Conservation (phyloP, 2,888 invertebrate genomes). For the Atrina japonica region DNA sequence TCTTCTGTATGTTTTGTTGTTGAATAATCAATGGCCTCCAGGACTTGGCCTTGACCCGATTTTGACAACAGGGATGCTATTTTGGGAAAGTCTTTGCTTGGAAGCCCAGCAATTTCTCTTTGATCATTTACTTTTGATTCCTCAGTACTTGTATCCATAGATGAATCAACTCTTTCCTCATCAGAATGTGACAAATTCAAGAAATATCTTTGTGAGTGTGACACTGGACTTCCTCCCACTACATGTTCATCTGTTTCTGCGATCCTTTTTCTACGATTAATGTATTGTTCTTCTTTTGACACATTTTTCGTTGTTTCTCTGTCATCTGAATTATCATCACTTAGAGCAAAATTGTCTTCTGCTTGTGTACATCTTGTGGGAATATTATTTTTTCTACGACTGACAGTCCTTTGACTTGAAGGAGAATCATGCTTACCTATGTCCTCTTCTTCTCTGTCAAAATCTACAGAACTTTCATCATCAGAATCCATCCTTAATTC, state of each 20-base stretch:
- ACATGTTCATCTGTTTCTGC: conserved; percentile 19
- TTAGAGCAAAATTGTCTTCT: conserved; percentile 58
- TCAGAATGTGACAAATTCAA: conserved; percentile 25
- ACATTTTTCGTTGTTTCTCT: conserved; percentile 44
- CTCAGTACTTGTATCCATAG: not conserved
- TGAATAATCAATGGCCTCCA: conserved; percentile 40
- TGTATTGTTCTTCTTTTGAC: conserved; percentile 12
- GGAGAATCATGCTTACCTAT: conserved; percentile 45
- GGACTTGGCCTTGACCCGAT: conserved; percentile 18
- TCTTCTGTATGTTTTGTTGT: conserved; percentile 27
- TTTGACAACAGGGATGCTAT: conserved; percentile 60
- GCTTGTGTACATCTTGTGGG: conserved; percentile 76
- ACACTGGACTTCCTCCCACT: conserved; percentile 9
- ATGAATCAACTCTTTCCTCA: conserved; percentile 20
- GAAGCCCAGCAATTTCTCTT: conserved; percentile 26
- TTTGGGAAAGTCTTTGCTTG: conserved; percentile 57
- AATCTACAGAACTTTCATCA: conserved; percentile 44
- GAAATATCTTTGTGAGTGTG: conserved; percentile 23
- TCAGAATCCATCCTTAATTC: conserved; percentile 27
- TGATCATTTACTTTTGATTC: conserved; percentile 1
- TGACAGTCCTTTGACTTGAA: conserved; percentile 58
- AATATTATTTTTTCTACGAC: conserved; percentile 73
- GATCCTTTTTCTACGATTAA: conserved; percentile 14
- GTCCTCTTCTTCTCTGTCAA: conserved; percentile 44
- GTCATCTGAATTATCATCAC: conserved; percentile 69